phyloP scores from a whole-genome alignment of 1,140 invertebrate genomes.

The Magallana gigas region DNA sequence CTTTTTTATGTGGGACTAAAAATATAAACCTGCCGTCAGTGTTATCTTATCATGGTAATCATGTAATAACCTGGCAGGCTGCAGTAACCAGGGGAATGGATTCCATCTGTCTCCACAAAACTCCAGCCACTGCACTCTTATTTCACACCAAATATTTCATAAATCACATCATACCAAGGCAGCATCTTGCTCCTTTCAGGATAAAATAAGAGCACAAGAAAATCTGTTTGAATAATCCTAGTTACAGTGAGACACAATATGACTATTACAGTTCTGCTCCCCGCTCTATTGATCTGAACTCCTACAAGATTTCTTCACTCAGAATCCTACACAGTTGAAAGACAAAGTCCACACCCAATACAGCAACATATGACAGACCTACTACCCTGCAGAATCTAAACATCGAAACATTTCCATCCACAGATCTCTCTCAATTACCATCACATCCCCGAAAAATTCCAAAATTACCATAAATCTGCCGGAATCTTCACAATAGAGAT shows the following conservation, averaged over 20 bases:
- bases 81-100: background rate
- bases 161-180: background rate
- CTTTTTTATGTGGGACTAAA: too few relatives aligned
- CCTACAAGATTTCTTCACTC: background rate
- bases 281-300: background rate
- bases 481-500: background rate
- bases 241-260: background rate
- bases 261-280: background rate
- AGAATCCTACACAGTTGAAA: background rate
- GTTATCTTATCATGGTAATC: background rate
- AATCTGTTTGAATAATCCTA: background rate
- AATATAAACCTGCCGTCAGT: too few relatives aligned
- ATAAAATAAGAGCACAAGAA: background rate
- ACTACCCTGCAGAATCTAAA: too few relatives aligned
- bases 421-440: too few relatives aligned
- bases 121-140: background rate
- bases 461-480: too few relatives aligned
- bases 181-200: background rate
- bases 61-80: background rate
- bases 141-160: background rate
- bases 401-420: too few relatives aligned
- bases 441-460: too few relatives aligned
- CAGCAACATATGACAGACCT: background rate
- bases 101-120: constrained; percentile 6
- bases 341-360: background rate